A percentile compares a stretch with the other conserved stretches of the same genome.
These are phyloP conservation scores for Thaleichthys pacificus DNA, from an alignment of 2,797 vertebrate species.

Conservation along the genomic window DNA sequence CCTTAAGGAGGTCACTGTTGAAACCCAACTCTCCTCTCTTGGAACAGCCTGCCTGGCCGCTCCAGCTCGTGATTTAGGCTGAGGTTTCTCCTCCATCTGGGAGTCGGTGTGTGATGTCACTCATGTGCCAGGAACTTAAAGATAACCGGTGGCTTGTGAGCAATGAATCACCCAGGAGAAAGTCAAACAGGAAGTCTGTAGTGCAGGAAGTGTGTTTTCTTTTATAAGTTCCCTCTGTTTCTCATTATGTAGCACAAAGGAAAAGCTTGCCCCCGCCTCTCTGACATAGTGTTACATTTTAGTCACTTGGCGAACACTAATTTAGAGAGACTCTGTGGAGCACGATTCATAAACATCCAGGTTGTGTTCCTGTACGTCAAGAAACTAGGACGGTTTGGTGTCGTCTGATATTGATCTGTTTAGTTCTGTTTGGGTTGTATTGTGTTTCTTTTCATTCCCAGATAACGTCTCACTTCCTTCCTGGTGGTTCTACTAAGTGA, in stretches of 20 bases:
- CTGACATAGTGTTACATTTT: background rate
- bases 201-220: conserved; percentile 3
- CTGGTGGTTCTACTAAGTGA: background rate
- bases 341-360: background rate
- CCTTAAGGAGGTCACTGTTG: too few species aligned
- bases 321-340: background rate
- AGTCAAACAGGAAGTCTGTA: background rate
- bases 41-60: background rate
- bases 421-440: background rate
- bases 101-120: conserved; percentile 64
- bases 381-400: background rate
- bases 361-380: background rate
- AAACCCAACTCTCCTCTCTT: background rate
- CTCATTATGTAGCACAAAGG: conserved; percentile 10
- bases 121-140: conserved; percentile 32
- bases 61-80: background rate
- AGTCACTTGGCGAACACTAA: background rate
- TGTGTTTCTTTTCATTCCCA: background rate
- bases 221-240: background rate
- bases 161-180: conserved; percentile 9
- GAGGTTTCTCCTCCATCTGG: background rate
- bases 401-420: background rate
- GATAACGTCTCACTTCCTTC: background rate
- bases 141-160: background rate
- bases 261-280: background rate